A percentile compares a stretch with the other conserved stretches of the same genome.
phyloP scores from a whole-genome alignment of 2,113 vertebrate genomes.

The Uropsilus gracilis region DNA sequence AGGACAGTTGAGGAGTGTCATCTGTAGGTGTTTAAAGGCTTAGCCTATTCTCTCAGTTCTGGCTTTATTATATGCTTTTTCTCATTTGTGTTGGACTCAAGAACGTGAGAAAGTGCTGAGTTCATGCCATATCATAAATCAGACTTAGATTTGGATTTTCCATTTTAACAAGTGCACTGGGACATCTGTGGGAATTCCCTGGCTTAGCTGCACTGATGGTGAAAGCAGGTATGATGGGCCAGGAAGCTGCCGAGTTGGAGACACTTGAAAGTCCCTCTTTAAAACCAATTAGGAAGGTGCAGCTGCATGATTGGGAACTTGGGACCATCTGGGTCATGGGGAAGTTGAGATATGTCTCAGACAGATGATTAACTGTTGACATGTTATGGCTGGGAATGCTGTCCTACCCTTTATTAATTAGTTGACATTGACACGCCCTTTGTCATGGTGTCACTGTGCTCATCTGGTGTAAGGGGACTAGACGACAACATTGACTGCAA shows the following conservation, averaged over 20 bases:
- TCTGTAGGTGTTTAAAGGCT: background rate
- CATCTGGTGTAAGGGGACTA: background rate
- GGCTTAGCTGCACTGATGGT: background rate
- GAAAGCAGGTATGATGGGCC: background rate
- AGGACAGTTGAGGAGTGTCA: background rate
- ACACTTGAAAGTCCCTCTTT: background rate
- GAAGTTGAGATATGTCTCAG: background rate
- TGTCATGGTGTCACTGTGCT: background rate
- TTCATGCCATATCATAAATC: background rate
- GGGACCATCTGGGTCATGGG: background rate
- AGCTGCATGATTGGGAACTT: background rate
- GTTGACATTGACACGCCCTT: background rate
- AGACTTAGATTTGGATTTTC: background rate
- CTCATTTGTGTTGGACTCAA: constrained; percentile 3
- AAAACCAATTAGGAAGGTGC: background rate
- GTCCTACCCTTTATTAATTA: background rate
- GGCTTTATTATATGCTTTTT: background rate
- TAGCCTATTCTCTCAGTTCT: background rate
- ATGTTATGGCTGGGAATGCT: background rate
- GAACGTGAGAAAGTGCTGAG: constrained; percentile 39
- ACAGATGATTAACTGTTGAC: background rate
- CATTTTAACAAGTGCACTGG: background rate
- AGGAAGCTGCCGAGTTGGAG: background rate
- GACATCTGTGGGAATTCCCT: background rate
- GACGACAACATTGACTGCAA: background rate